These are phyloP conservation scores for Hoplodrina blanda DNA, from an alignment of 2,888 invertebrate species.

Conservation along the genomic window DNA sequence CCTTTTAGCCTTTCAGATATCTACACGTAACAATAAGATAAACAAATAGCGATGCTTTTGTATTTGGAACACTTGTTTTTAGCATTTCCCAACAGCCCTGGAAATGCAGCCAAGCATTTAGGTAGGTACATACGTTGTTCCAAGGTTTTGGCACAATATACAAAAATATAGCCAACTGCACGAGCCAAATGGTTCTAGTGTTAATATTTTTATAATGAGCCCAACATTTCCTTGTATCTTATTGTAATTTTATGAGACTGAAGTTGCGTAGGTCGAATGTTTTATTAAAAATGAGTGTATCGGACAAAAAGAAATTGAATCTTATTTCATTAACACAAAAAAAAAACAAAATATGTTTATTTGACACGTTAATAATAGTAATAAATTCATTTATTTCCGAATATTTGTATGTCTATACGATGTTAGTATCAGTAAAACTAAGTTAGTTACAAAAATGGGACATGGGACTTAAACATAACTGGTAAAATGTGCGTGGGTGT, in stretches of 20 bases:
- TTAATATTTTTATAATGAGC: slow-evolving; percentile 44
- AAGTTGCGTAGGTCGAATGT: neutral
- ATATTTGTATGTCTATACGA: too few species aligned
- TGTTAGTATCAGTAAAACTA: too few species aligned
- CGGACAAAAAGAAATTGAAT: too few species aligned
- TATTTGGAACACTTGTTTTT: slow-evolving; percentile 26
- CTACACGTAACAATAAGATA: neutral
- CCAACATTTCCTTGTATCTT: neutral
- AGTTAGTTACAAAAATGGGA: too few species aligned
- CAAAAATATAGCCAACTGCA: slow-evolving; percentile 15
- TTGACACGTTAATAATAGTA: too few species aligned
- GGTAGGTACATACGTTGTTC: neutral
- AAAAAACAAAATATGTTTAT: too few species aligned
- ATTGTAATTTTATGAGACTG: neutral
- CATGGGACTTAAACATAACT: too few species aligned
- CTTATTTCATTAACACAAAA: too few species aligned
- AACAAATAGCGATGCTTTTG: neutral
- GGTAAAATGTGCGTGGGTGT: too few species aligned
- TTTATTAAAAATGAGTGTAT: neutral
- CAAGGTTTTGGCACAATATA: slow-evolving; percentile 39
- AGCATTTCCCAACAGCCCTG: slow-evolving; percentile 38
- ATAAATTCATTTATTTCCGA: too few species aligned
- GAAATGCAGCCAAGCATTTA: slow-evolving; percentile 8
- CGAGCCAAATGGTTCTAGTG: slow-evolving; percentile 33
- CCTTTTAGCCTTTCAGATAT: too few species aligned